Evolutionary conservation across 2,888 invertebrate species (phyloP).

Genomic region (Autographa pulchrina): DNA sequence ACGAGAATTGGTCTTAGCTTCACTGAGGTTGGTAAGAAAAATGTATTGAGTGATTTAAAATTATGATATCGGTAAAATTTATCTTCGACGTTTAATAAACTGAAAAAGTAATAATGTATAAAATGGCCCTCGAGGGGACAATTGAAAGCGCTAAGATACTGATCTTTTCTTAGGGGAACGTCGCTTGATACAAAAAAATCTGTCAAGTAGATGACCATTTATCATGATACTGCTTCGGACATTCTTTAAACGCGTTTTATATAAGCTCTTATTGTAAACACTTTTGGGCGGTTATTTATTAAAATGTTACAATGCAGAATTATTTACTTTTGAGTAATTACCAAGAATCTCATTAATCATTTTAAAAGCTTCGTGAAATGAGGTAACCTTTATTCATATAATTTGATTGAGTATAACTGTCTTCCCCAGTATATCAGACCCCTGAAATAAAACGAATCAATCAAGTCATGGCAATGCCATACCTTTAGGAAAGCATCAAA

Average conservation of each 20-base stretch:
- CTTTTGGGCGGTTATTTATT: slow-evolving; percentile 19
- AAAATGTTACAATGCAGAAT: background rate
- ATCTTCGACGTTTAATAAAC: slow-evolving; percentile 16
- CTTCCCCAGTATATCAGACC: slow-evolving; percentile 25
- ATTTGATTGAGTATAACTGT: slow-evolving; percentile 7
- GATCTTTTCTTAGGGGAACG: slow-evolving; percentile 47
- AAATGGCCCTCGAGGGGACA: slow-evolving; percentile 32
- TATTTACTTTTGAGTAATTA: background rate
- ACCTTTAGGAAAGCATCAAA: background rate
- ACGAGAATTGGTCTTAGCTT: slow-evolving; percentile 19
- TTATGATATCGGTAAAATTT: slow-evolving; percentile 25
- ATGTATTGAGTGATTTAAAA: slow-evolving; percentile 23
- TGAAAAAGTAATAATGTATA: slow-evolving; percentile 27
- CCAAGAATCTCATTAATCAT: background rate
- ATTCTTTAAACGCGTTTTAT: slow-evolving; percentile 50
- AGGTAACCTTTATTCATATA: background rate
- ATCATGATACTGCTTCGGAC: slow-evolving; percentile 63
- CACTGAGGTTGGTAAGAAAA: slow-evolving; percentile 19
- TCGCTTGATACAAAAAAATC: slow-evolving; percentile 52
- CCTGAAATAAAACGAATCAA: slow-evolving; percentile 38
- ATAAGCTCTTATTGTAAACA: slow-evolving; percentile 29
- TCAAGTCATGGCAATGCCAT: slow-evolving; percentile 33
- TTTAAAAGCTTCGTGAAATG: background rate
- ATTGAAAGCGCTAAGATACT: slow-evolving; percentile 46
- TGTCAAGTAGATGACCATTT: slow-evolving; percentile 60